phyloP scores from a whole-genome alignment of 1,140 invertebrate species.

The Choristoneura fumiferana region DNA sequence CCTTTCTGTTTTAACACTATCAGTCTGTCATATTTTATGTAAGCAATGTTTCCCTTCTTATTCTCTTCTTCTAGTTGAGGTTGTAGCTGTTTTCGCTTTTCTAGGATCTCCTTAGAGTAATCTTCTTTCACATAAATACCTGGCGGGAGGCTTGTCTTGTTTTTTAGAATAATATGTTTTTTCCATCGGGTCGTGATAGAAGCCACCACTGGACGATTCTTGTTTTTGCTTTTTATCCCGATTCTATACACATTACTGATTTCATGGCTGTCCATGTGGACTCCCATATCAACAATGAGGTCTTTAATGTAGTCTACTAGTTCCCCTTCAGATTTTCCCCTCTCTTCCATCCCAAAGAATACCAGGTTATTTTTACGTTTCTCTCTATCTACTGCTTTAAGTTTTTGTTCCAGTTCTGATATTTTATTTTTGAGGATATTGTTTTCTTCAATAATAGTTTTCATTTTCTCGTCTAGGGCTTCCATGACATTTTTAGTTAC shows the following conservation, averaged over 20 bases:
- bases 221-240: slow-evolving; percentile 24
- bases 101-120: slow-evolving; percentile 23
- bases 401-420: slow-evolving; percentile 28
- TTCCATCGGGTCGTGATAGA: slow-evolving; percentile 36
- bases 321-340: slow-evolving; percentile 27
- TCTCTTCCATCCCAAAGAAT: slow-evolving; percentile 36
- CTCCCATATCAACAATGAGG: slow-evolving; percentile 24
- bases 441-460: slow-evolving; percentile 33
- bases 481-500: slow-evolving; percentile 34
- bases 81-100: slow-evolving; percentile 26
- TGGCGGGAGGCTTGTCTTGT: slow-evolving; percentile 26
- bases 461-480: slow-evolving; percentile 32
- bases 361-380: slow-evolving; percentile 38
- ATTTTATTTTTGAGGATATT: slow-evolving; percentile 31
- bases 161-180: slow-evolving; percentile 30
- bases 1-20: slow-evolving; percentile 24
- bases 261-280: slow-evolving; percentile 28
- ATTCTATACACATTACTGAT: slow-evolving; percentile 34
- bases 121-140: slow-evolving; percentile 31
- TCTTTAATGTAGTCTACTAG: slow-evolving; percentile 35
- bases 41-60: slow-evolving; percentile 34
- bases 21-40: slow-evolving; percentile 31
- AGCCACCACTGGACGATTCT: slow-evolving; percentile 30
- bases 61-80: slow-evolving; percentile 21
- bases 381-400: slow-evolving; percentile 29